These are phyloP conservation scores for Beroe ovata DNA, from an alignment of 37 sponge, comb jelly and placozoan species.

Conservation along the genomic window DNA sequence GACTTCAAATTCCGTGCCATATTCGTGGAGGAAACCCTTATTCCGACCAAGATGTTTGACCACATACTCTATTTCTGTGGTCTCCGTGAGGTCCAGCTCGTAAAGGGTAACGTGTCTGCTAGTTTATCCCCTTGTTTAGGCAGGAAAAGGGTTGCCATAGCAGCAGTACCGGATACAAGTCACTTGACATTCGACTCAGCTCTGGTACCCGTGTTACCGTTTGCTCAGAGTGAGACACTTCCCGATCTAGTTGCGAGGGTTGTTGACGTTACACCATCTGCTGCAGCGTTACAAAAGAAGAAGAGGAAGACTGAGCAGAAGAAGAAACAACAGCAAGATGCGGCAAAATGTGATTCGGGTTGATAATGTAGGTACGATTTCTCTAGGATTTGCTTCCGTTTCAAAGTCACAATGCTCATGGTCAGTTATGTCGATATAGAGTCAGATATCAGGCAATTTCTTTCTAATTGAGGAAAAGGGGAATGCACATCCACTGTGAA, in stretches of 20 bases:
- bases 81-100: neutral
- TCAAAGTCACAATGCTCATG: no score
- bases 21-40: conserved; percentile 28
- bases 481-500: no score
- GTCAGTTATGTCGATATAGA: no score
- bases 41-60: conserved; percentile 18
- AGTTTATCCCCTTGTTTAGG: conserved; percentile 7
- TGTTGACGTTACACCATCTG: conserved; percentile 16
- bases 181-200: neutral
- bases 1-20: neutral
- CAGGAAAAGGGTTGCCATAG: conserved; percentile 25
- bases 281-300: conserved; percentile 19
- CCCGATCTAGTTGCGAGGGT: conserved; percentile 10
- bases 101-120: neutral
- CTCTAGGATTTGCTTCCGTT: no score
- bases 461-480: no score
- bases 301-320: neutral
- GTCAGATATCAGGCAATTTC: no score
- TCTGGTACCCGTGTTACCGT: neutral
- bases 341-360: neutral
- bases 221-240: neutral
- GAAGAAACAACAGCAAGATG: conserved; percentile 20
- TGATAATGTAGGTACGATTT: no score
- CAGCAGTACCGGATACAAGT: neutral
- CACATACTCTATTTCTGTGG: conserved; percentile 42